Evolutionary conservation across 2,888 invertebrate species (phyloP).

Genomic region (Leptogaster cylindrica): DNA sequence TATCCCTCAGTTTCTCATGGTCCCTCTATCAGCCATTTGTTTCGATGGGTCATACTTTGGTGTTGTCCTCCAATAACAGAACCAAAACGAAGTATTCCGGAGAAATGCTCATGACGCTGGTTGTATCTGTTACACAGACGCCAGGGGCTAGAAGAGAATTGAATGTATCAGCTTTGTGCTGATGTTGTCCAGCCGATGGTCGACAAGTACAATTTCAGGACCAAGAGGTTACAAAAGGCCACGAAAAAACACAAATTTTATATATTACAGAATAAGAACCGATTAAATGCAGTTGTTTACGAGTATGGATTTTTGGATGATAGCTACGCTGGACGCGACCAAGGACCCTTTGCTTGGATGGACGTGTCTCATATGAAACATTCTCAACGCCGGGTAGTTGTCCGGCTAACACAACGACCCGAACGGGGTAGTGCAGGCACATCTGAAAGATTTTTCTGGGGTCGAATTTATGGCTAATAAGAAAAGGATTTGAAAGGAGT

Average conservation of each 20-base stretch:
- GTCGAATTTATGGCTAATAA: conserved; percentile 47
- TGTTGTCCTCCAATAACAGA: conserved; percentile 35
- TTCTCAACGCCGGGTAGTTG: conserved; percentile 48
- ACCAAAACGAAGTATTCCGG: conserved; percentile 23
- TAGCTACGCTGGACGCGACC: conserved; percentile 50
- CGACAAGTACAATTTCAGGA: conserved; percentile 31
- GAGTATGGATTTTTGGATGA: conserved; percentile 55
- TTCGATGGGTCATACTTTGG: conserved; percentile 47
- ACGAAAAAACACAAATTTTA: conserved; percentile 46
- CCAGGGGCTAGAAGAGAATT: background rate
- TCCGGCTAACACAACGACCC: conserved; percentile 42
- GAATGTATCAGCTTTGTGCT: conserved; percentile 19
- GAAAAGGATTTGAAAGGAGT: conserved; percentile 46
- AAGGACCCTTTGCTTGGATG: conserved; percentile 52
- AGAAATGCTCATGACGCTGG: conserved; percentile 19
- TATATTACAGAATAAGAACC: conserved; percentile 50
- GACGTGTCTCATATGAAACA: conserved; percentile 51
- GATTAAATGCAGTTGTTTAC: conserved; percentile 60
- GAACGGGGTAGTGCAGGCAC: conserved; percentile 12
- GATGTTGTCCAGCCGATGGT: conserved; percentile 33
- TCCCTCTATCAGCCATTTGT: conserved; percentile 46
- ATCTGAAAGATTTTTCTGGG: conserved; percentile 37
- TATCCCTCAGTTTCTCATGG: conserved; percentile 46
- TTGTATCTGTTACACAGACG: conserved; percentile 8
- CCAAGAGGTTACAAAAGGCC: conserved; percentile 36